Conservation (phyloP, 2,797 vertebrate species). For the Zalophus californianus region DNA sequence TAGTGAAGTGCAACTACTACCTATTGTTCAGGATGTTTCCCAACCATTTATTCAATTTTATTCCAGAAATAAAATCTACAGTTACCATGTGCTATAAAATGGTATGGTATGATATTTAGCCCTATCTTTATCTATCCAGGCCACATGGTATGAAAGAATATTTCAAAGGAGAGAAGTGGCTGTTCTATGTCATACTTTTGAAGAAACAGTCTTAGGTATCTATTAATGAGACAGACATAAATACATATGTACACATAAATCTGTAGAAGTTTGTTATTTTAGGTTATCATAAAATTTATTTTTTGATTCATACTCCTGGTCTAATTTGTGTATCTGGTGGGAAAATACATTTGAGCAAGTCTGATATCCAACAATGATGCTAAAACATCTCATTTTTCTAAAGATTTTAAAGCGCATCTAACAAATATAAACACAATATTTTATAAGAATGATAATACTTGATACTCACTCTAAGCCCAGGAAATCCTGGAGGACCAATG, state of each 20-base stretch:
- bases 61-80: background rate
- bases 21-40: background rate
- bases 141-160: background rate
- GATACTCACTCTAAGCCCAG: constrained; percentile 95
- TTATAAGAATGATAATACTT: constrained; percentile 38
- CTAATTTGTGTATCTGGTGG: background rate
- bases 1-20: background rate
- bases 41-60: constrained; percentile 16
- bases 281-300: background rate
- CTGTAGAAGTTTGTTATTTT: background rate
- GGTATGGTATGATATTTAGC: background rate
- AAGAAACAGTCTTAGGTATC: background rate
- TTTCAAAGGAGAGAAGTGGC: background rate
- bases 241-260: background rate
- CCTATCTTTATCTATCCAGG: background rate
- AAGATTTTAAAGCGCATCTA: constrained; percentile 40
- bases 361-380: background rate
- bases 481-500: constrained; percentile 94
- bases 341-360: constrained; percentile 33
- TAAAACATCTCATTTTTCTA: constrained; percentile 13
- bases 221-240: background rate
- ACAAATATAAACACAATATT: constrained; percentile 24
- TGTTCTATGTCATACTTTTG: background rate
- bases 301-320: background rate
- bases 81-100: background rate